Evolutionary conservation across 2,888 invertebrate genomes (phyloP), one percentile per base, ranked within the genome.

Genomic region (Odontocerum albicorne): DNA sequence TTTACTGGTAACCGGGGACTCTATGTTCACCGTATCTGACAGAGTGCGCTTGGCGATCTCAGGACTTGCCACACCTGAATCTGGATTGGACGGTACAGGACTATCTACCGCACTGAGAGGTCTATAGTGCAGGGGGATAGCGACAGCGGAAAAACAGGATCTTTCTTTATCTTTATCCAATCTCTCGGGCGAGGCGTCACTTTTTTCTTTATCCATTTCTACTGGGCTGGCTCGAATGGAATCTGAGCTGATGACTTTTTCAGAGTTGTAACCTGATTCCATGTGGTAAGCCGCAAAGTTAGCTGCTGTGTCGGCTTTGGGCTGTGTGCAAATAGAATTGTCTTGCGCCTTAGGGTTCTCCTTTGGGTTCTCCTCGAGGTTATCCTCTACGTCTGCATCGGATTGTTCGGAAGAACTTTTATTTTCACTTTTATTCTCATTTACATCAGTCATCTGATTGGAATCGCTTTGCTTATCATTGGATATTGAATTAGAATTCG

Each of bases 361-460:
- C 56, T 72, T 68, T 2, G 75, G 70, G 27, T 73, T 72, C 50
- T 82, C 85, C 60, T 87, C 84, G 1, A 85, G 70, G 66, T 90
- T 90, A 65, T 90, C 90, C 69, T 91, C 91, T 0, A 90, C 81
- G 66, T 91, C 91, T 0, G 90, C 90, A 66, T 90, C 90, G 1
- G 88, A 89, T 65, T 87, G 85, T 61, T 83, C 85, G n/a, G 81
- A 80, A 13, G 83, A 82, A 0, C 83, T 82, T 67, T 81, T 81
- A 62, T 75, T 74, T 22, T 77, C 77, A 39, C 72, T 12, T 43
- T 54, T 56, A 33, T 40, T 38, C 7, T 51, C 57, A 22, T 43
- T 51, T 6, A 35, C 40, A 21, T 65, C 59, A 3, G 57, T 64
- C 13, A 61, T 53, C 8, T 40, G 50, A 17, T 50, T 50, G 7